Conservation (phyloP, 2,797 vertebrate genomes). For the Pangasius mekongensis region DNA sequence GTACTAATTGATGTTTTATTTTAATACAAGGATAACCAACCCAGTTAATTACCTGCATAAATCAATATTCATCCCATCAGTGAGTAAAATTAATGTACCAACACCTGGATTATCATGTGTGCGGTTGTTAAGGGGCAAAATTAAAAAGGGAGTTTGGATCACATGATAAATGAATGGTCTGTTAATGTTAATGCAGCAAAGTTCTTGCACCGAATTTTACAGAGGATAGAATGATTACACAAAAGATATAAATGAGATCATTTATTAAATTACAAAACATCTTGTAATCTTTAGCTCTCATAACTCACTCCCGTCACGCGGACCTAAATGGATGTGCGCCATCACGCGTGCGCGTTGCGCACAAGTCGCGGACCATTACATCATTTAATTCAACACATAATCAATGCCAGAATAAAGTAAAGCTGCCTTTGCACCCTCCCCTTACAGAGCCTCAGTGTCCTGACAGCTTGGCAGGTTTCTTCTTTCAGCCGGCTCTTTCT, state of each 20-base stretch:
- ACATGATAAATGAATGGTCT: background rate
- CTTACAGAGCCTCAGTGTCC: slow-evolving; percentile 43
- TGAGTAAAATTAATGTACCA: background rate
- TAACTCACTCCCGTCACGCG: background rate
- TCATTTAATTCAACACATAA: slow-evolving; percentile 46
- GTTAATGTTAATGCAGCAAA: background rate
- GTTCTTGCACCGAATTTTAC: background rate
- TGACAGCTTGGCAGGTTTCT: slow-evolving; percentile 52
- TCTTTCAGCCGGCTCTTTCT: slow-evolving; percentile 28
- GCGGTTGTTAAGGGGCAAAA: background rate
- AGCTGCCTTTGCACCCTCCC: slow-evolving; percentile 31
- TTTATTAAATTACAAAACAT: background rate
- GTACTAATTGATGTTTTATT: background rate
- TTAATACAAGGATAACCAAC: background rate
- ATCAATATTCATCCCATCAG: background rate
- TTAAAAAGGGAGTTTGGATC: background rate
- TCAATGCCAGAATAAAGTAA: slow-evolving; percentile 41
- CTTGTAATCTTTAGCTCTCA: background rate
- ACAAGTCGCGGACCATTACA: slow-evolving; percentile 44
- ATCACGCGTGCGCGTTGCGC: background rate
- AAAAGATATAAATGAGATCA: background rate
- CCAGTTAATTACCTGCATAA: background rate
- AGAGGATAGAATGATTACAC: too few species aligned
- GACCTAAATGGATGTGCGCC: background rate
- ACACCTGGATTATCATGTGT: background rate